Base-by-base conservation (phyloP, 1,140 invertebrate species). In the Oryctes rhinoceros region DNA sequence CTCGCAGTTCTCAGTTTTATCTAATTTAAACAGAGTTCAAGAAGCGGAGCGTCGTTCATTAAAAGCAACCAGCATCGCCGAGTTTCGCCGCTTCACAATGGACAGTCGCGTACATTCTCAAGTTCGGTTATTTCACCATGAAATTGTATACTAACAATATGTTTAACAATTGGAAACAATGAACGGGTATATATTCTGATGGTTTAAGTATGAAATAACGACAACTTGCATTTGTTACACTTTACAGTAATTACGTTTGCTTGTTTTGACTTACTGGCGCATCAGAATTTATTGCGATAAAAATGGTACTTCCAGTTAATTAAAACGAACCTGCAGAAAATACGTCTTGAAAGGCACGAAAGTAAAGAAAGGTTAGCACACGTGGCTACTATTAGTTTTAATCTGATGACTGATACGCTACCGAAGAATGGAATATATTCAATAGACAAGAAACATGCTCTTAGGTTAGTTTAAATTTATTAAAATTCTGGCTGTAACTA, bases 121-220 rank as follows among this genome's bases (percentile, higher is more conserved):
- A 71, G 9, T 71, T 71, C 2, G 75, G 75, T 76, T 76, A 37
- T 76, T 47, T 76, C 37, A 76, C 75, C 81, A 79, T 81, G 81
- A 81, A 81, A 81, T 81, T 81, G 75, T 76, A 65, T 74, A 62
- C 74, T 81, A 81, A 81, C 81, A 81, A 81, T 81, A 79, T 81
- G 81, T 81, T 81, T 81, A 81, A 81, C 81, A 81, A 81, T 81
- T 80, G 74, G 78, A 81, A 81, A 81, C 81, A 81, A 81, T 81
- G 81, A 62, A 5, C 74, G 18, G 65, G 44, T 79, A 39, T 65
- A 30, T 71, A 71, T 71, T 30, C 24, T 79, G 77, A 76, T 44
- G 74, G 11, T 20, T 47, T 76, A 76, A 76, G 15, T 76, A 76
- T 15, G 7, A 20, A 76, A 13, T 20, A 44, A 47, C 13, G 18